A percentile compares a stretch with the other conserved stretches of the same genome.
phyloP scores from a whole-genome alignment of 2,888 invertebrate species.

The Scaptomyza cyrtandrae region DNA sequence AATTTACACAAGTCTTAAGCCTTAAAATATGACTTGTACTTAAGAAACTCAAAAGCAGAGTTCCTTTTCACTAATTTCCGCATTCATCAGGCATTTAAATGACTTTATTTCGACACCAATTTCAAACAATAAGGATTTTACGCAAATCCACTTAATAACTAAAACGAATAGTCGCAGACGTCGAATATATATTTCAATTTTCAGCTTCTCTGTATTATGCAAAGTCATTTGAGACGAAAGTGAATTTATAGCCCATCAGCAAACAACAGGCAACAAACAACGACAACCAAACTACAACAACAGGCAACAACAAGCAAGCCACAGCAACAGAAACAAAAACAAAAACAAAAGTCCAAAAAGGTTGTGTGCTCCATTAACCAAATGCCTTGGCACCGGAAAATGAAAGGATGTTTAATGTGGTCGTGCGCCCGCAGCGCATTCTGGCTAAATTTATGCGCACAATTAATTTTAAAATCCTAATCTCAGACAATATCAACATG shows the following conservation, averaged over 20 bases:
- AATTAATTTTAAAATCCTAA: conserved; percentile 79
- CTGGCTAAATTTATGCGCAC: conserved; percentile 70
- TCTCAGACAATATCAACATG: conserved; percentile 64
- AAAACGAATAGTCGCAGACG: conserved; percentile 31
- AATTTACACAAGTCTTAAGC: background rate
- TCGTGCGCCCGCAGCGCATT: conserved; percentile 10
- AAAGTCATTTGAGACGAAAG: conserved; percentile 69
- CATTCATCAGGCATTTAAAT: conserved; percentile 16
- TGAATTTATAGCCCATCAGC: conserved; percentile 65
- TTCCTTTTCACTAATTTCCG: background rate
- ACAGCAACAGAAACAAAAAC: conserved; percentile 12
- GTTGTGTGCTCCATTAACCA: conserved; percentile 62
- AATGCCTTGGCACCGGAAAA: conserved; percentile 46
- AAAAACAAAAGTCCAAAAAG: conserved; percentile 56
- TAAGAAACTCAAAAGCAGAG: background rate
- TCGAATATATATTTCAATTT: conserved; percentile 58
- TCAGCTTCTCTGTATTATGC: conserved; percentile 62
- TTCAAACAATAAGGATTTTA: conserved; percentile 46
- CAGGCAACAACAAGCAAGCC: conserved; percentile 6
- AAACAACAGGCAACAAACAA: conserved; percentile 14
- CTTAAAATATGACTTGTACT: background rate
- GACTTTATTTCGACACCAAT: conserved; percentile 24
- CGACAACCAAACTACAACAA: background rate
- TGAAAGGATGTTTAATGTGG: conserved; percentile 43
- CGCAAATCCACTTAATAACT: conserved; percentile 64